Base-by-base conservation (phyloP, 1,140 invertebrate species). In the Drosophila parvula region DNA sequence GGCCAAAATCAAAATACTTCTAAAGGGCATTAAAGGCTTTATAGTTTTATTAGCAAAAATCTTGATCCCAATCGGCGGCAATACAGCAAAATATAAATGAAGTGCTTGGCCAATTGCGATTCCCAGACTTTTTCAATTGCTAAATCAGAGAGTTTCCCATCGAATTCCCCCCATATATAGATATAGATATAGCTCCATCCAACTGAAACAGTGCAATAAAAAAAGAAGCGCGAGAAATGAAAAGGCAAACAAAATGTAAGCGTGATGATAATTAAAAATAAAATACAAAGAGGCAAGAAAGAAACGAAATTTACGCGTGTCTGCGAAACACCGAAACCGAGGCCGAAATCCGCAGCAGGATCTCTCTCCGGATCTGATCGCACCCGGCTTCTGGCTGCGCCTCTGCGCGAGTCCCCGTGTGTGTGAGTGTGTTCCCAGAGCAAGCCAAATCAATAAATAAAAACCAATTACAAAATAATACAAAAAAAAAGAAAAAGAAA, bases 381-480 rank as follows among this genome's bases (percentile, higher is more conserved):
- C 75, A 55, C 64, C 44, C 75, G 62, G 74, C 74, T 78, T 43
- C 74, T 78, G 75, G 69, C 69, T 71, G 53, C 32, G 53, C 32
- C 43, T 68, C 16, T 32, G 61, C 53, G 61, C 38, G 61, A 32
- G 36, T 63, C 38, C 50, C 38, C 50, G 61, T 43, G 61, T 69
- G 68, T 44, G 67, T 47, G 67, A 45, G 57, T 53, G 73, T 73
- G 64, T 71, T 50, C 51, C 53, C 65, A 71, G 76, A 78, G 65
- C 53, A 78, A 71, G 68, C 74, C 75, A 78, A 78, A 78, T 78
- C 65, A 76, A 79, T 83, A 83, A 88, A 88, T 83, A 78, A 83
- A 88, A 86, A 83, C 56, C 79, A 88, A 86, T 79, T 86, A 84
- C 81, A 84, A 83, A 68, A 70, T 55, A 55, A 55, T 27, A 38